Evolutionary conservation across 2,888 invertebrate species (phyloP).

Genomic region (Tribolium freemani): DNA sequence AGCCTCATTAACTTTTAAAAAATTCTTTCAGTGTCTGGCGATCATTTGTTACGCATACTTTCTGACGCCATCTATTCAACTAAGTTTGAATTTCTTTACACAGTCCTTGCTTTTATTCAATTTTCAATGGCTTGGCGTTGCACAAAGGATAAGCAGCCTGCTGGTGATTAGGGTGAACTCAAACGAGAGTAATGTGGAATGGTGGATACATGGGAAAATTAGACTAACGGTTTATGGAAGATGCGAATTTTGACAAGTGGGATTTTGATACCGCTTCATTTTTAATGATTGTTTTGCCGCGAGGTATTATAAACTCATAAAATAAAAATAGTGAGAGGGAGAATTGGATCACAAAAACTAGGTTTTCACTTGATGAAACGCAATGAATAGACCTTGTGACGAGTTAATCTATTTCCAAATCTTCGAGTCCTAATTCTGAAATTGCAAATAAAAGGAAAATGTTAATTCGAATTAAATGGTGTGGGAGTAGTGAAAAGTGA

Average conservation of each 20-base stretch:
- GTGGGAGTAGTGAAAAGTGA: background rate
- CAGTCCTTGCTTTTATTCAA: slow-evolving; percentile 51
- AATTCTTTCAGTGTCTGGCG: slow-evolving; percentile 48
- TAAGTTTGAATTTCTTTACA: slow-evolving; percentile 52
- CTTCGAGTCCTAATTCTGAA: background rate
- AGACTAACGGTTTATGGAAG: slow-evolving; percentile 22
- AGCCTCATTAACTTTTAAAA: slow-evolving; percentile 54
- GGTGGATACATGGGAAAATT: slow-evolving; percentile 42
- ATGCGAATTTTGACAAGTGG: background rate
- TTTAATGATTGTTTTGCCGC: no score
- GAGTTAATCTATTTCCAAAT: background rate
- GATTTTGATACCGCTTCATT: background rate
- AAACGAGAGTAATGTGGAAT: slow-evolving; percentile 41
- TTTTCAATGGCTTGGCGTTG: slow-evolving; percentile 50
- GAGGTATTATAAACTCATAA: background rate
- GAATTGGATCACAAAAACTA: background rate
- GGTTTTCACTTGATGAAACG: no score
- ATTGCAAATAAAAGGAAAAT: background rate
- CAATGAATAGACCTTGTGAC: background rate
- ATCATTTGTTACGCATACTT: slow-evolving; percentile 55
- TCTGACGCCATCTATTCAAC: slow-evolving; percentile 50
- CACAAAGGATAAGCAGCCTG: slow-evolving; percentile 51
- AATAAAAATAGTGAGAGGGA: background rate
- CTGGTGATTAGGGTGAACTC: slow-evolving; percentile 54
- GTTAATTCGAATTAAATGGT: no score